Base-by-base conservation (phyloP, 2,888 invertebrate genomes). In the Myopa testacea region DNA sequence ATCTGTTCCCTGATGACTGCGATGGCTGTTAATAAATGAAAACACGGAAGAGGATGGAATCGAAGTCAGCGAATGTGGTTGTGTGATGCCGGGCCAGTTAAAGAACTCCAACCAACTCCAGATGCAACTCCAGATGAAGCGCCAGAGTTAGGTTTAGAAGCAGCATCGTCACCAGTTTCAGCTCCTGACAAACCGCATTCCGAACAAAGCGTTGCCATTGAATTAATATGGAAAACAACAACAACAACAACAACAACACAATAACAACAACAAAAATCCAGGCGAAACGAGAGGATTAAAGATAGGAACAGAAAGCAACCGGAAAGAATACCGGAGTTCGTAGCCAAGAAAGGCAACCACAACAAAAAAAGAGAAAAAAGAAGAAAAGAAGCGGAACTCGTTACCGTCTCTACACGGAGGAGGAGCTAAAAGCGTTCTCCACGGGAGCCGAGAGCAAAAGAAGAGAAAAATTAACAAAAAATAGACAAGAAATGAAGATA, bases 141-240 rank as follows among this genome's bases (percentile, higher is more conserved):
- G 26, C 26, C 26, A 26, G 26, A 26, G 26, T 26, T 2, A 2
- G 26, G 1, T 26, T 26, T 26, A 2, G 26, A 26, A 62, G 7
- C 62, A 26, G 14, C 45, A 45, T 1, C 10, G 45, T 45, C 45
- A 45, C 4, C 45, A 10, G 45, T 45, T 45, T 10, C 45, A 58
- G 19, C 67, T 67, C 19, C 60, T 55, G 50, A n/a, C 38, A 55
- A 75, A 63, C 67, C 12, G 68, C 75, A 75, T 75, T 75, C 40
- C 40, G 10, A n/a, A 14, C 38, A 40, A 75, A 75, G 16, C 67
- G 38, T 75, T 75, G 67, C 67, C 75, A 67, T 68, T 40, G 68
- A 67, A 68, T 68, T 67, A 67, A 7, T n/a, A n/a, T 16, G 65
- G 52, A 67, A 55, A 3, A 52, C 37, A 34, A 65, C 45, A 26